A percentile compares a stretch with the other conserved stretches of the same genome.
These are phyloP conservation scores for Pharmacophagus antenor DNA, from an alignment of 2,888 invertebrate genomes.

Conservation along the genomic window DNA sequence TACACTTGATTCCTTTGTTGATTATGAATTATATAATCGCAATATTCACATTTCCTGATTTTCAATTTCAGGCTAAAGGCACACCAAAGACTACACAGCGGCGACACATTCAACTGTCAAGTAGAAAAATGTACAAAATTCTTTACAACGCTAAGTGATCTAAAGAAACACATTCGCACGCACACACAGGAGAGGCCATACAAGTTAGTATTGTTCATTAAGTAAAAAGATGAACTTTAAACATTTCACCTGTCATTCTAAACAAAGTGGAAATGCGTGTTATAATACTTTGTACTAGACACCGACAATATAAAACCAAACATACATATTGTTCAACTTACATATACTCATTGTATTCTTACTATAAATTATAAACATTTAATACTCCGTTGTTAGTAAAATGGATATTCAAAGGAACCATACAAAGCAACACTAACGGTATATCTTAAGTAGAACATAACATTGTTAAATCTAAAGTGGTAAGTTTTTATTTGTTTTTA, in stretches of 20 bases:
- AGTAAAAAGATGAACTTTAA: background rate
- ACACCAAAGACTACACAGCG: slow-evolving; percentile 95
- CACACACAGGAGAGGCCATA: slow-evolving; percentile 95
- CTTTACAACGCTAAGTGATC: slow-evolving; percentile 96
- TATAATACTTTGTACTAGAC: background rate
- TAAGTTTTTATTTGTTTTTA: background rate
- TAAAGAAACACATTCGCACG: slow-evolving; percentile 95
- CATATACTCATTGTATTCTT: background rate
- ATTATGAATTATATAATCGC: background rate
- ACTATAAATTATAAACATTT: background rate
- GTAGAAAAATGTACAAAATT: slow-evolving; percentile 91
- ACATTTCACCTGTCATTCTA: background rate
- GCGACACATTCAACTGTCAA: slow-evolving; percentile 96
- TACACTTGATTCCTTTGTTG: background rate
- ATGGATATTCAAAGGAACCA: background rate
- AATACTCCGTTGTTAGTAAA: too few relatives aligned
- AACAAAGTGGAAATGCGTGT: background rate
- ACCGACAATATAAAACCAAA: background rate
- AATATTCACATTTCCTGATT: background rate
- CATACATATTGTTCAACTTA: background rate
- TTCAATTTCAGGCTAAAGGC: slow-evolving; percentile 85
- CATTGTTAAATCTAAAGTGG: background rate
- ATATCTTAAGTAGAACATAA: background rate
- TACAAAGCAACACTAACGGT: too few relatives aligned
- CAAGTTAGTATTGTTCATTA: slow-evolving; percentile 80